Conservation (phyloP, 2,113 vertebrate genomes). For the Clarias gariepinus region DNA sequence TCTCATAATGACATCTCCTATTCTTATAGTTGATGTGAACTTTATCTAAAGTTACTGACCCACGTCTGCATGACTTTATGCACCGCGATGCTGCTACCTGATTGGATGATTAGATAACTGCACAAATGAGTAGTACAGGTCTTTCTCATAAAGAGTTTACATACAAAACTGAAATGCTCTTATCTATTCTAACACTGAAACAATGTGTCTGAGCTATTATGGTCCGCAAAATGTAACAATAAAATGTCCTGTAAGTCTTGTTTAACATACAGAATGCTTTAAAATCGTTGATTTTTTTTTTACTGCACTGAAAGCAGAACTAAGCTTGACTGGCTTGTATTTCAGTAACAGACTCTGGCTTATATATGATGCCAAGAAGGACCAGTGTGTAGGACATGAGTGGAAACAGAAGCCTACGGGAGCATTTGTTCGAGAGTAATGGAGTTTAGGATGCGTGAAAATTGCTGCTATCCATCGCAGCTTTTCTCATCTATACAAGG, state of each 20-base stretch:
- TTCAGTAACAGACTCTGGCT: neutral
- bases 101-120: neutral
- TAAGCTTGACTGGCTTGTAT: neutral
- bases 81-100: too few relatives aligned
- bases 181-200: neutral
- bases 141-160: neutral
- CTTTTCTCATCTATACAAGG: constrained; percentile 28
- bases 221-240: neutral
- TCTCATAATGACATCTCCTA: too few relatives aligned
- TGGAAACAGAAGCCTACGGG: constrained; percentile 20
- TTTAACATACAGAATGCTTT: neutral
- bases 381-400: constrained; percentile 15
- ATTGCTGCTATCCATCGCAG: constrained; percentile 39
- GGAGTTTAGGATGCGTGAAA: constrained; percentile 36
- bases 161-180: neutral
- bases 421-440: constrained; percentile 5
- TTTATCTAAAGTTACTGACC: neutral
- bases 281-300: neutral
- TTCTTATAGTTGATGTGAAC: neutral
- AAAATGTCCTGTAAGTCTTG: neutral
- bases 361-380: constrained; percentile 17
- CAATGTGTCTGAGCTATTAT: neutral
- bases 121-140: neutral
- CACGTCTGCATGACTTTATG: neutral
- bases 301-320: neutral